These are phyloP conservation scores for Xestoiulus laeticollis DNA, from an alignment of 2,888 invertebrate species.

Conservation along the genomic window DNA sequence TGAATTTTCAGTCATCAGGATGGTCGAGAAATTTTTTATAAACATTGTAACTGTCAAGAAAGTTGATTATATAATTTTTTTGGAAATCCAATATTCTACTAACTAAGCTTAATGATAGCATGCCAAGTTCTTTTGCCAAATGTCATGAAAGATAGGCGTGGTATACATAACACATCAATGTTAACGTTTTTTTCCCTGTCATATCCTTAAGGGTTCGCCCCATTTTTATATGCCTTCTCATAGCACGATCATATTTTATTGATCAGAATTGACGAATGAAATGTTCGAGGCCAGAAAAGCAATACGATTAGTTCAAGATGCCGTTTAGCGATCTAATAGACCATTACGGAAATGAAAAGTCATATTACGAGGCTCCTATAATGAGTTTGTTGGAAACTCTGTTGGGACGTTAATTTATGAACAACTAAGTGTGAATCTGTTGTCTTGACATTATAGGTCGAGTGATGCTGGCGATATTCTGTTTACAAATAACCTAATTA, in stretches of 20 bases:
- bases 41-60: no score
- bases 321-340: not conserved
- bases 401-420: not conserved
- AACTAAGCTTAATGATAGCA: not conserved
- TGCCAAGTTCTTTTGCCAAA: not conserved
- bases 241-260: not conserved
- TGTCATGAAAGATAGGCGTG: not conserved
- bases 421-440: not conserved
- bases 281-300: not conserved
- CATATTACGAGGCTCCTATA: not conserved
- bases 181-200: not conserved
- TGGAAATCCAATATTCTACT: no score
- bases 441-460: not conserved
- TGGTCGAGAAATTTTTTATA: no score
- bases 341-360: slow-evolving; percentile 7
- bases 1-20: no score
- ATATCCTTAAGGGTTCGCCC: not conserved
- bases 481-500: not conserved
- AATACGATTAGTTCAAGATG: not conserved
- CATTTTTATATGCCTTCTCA: not conserved
- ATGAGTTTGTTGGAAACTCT: not conserved
- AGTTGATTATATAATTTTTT: no score
- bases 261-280: slow-evolving; percentile 1
- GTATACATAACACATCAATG: not conserved
- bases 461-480: not conserved